Evolutionary conservation across 2,888 invertebrate genomes (phyloP).

Genomic region (Shargacucullia verbasci): DNA sequence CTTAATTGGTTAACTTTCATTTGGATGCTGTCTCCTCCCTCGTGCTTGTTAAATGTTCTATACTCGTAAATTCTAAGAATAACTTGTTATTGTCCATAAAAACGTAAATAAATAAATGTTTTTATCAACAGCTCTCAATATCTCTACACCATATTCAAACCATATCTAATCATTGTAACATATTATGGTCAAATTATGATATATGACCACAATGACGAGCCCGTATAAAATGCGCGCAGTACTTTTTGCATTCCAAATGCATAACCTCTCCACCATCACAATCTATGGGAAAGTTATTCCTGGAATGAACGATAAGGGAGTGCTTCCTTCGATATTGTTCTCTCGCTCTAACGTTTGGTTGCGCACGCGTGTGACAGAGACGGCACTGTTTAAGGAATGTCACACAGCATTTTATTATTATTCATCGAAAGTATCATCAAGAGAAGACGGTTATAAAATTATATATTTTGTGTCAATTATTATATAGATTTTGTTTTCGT

Average conservation of each 20-base stretch:
- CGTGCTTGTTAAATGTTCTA: too few relatives aligned
- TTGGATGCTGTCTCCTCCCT: too few relatives aligned
- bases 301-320: slow-evolving; percentile 84
- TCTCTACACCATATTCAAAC: background rate
- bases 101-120: too few relatives aligned
- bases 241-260: slow-evolving; percentile 78
- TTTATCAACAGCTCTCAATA: too few relatives aligned
- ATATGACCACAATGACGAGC: slow-evolving; percentile 48
- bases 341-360: slow-evolving; percentile 59
- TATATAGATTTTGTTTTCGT: slow-evolving; percentile 12
- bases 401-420: slow-evolving; percentile 82
- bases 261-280: slow-evolving; percentile 69
- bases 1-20: too few relatives aligned
- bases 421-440: slow-evolving; percentile 75
- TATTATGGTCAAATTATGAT: slow-evolving; percentile 44
- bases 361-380: slow-evolving; percentile 54
- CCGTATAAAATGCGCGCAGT: slow-evolving; percentile 51
- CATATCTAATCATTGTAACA: slow-evolving; percentile 30
- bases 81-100: too few relatives aligned
- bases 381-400: slow-evolving; percentile 73
- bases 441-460: slow-evolving; percentile 57
- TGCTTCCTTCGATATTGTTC: slow-evolving; percentile 70
- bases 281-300: slow-evolving; percentile 87
- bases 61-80: too few relatives aligned
- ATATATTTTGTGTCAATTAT: slow-evolving; percentile 51